These are phyloP conservation scores for Malthinus seriepunctatus DNA, from an alignment of 2,888 invertebrate species.

Conservation along the genomic window DNA sequence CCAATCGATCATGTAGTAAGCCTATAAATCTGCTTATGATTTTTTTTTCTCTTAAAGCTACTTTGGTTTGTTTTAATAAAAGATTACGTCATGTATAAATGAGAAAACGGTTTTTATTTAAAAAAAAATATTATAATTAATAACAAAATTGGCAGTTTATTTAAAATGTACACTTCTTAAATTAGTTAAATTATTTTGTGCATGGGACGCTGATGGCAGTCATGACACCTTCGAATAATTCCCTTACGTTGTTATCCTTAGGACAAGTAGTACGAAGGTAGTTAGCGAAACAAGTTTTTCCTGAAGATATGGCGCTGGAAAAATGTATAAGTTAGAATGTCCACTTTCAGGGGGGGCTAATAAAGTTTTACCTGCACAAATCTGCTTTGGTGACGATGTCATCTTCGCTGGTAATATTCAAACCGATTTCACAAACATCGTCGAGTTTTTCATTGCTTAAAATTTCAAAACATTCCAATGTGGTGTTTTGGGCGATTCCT, in stretches of 20 bases:
- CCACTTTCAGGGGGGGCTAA: too few relatives aligned
- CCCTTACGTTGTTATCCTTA: neutral
- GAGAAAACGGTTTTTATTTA: too few relatives aligned
- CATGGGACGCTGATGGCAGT: neutral
- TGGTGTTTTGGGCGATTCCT: neutral
- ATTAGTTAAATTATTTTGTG: neutral
- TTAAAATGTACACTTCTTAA: too few relatives aligned
- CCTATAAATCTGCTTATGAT: too few relatives aligned
- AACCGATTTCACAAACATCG: neutral
- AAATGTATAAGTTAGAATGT: neutral
- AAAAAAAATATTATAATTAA: too few relatives aligned
- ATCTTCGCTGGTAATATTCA: neutral
- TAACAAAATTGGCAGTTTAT: too few relatives aligned
- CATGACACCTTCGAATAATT: neutral
- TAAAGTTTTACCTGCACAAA: neutral
- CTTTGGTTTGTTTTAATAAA: too few relatives aligned
- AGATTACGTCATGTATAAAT: too few relatives aligned
- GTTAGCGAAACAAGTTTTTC: neutral
- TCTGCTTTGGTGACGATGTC: neutral
- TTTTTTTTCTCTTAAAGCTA: too few relatives aligned
- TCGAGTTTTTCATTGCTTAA: neutral
- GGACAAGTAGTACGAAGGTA: neutral
- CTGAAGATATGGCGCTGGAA: neutral
- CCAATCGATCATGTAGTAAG: too few relatives aligned
- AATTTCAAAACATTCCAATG: conserved; percentile 1